Evolutionary conservation across 2,113 vertebrate species (phyloP).

Genomic region (Tricholaema leucomelas): DNA sequence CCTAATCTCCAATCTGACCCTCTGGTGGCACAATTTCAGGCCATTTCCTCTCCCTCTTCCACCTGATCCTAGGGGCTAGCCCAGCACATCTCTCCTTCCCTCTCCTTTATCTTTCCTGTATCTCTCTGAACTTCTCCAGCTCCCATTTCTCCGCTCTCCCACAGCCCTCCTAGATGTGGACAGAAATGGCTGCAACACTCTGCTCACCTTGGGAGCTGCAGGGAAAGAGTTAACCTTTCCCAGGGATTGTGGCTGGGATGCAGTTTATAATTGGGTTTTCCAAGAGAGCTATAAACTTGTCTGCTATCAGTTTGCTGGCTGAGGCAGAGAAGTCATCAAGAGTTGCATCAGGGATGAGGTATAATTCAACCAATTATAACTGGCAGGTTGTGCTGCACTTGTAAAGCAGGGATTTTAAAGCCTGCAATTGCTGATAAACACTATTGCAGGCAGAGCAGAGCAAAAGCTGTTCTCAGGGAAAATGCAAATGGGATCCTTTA

Average conservation of each 20-base stretch:
- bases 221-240: slow-evolving; percentile 50
- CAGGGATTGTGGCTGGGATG: background rate
- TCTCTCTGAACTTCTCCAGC: background rate
- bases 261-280: slow-evolving; percentile 65
- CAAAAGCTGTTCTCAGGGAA: background rate
- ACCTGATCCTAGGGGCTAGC: background rate
- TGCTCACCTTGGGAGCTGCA: background rate
- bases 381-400: slow-evolving; percentile 65
- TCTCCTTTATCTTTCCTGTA: background rate
- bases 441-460: slow-evolving; percentile 24
- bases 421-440: slow-evolving; percentile 65
- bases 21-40: no score
- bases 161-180: background rate
- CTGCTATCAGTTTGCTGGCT: slow-evolving; percentile 56
- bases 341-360: slow-evolving; percentile 63
- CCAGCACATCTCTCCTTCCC: background rate
- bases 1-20: no score
- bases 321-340: slow-evolving; percentile 56
- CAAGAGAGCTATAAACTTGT: slow-evolving; percentile 63
- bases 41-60: no score
- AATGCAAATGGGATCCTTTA: background rate
- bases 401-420: slow-evolving; percentile 61
- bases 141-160: background rate
- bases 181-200: background rate
- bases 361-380: slow-evolving; percentile 66